Evolutionary conservation across 30 jellyfish, hydroid and myxozoan genomes (phyloP).

Genomic region (Haliclystus octoradiatus): DNA sequence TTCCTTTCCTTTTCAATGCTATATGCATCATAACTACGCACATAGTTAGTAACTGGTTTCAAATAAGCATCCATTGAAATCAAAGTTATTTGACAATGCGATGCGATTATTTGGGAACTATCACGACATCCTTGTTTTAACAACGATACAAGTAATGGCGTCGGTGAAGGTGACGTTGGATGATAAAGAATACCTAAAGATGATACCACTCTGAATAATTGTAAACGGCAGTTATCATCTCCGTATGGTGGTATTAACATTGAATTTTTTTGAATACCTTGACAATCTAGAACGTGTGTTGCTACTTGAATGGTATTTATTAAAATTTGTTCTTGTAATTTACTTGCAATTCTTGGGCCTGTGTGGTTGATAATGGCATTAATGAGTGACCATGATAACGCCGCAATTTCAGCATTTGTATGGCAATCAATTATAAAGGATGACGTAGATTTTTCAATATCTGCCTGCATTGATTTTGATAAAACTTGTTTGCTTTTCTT

Average conservation of each 20-base stretch:
- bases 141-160: not conserved
- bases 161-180: not conserved
- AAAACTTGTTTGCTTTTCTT: not conserved
- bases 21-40: not conserved
- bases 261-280: not conserved
- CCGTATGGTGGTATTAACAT: not conserved
- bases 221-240: not conserved
- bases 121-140: not conserved
- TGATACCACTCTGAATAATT: not conserved
- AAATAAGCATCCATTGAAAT: not conserved
- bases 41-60: not conserved
- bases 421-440: not conserved
- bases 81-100: not conserved
- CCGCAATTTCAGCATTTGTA: not conserved
- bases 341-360: not conserved
- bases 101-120: not conserved
- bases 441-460: not conserved
- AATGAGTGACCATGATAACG: not conserved
- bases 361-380: not conserved
- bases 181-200: not conserved
- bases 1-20: too few relatives aligned
- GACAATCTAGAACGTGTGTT: not conserved
- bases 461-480: not conserved
- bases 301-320: not conserved
- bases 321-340: not conserved